Base-by-base conservation (phyloP, 2,888 invertebrate species). In the Athripsodes cinereus region DNA sequence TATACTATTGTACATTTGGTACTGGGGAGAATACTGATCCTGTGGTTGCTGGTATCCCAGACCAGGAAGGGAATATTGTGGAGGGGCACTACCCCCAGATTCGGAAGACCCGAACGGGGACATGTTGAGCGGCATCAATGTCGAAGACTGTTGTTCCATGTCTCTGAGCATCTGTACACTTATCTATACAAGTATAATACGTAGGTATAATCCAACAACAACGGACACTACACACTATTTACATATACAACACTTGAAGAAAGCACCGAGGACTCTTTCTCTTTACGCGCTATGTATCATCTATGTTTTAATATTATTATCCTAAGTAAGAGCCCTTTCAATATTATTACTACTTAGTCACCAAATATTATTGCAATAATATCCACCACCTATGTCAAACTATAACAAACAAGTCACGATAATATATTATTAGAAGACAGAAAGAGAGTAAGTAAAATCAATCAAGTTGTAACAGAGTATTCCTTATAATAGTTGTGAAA, bases 41-140 rank as follows among this genome's bases (percentile, higher is more conserved):
- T 77, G 72, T 35, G 71, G 68, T 68, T 76, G 75, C 68, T 78
- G 75, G 68, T 78, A 76, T 55, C 76, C 77, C 55, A 76, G 74
- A 64, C 76, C 75, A 69, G 77, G 72, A 65, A 78, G 74, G 71
- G 79, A 79, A 69, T 84, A 84, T 66, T 82, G 81, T 63, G 81
- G 80, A 53, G 79, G 66, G 58, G 66, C 66, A 65, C 76, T 69
- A 69, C 87, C 87, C 67, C 85, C 83, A 67, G 85, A 85, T 66
- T 88, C 87, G 70, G 86, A 88, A 67, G 84, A 79, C 70, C 82
- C 83, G 76, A 90, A 92, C 67, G 91, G 88, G 78, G 90, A 89
- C 87, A 92, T 90, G 81, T 89, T 91, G 71, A 91, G 84, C 75
- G 90, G 90, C 81, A 90, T 87, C 79, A 91, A 83, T 81, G 88